phyloP scores from a whole-genome alignment of 2,113 vertebrate genomes.

The Embiotoca jacksoni region DNA sequence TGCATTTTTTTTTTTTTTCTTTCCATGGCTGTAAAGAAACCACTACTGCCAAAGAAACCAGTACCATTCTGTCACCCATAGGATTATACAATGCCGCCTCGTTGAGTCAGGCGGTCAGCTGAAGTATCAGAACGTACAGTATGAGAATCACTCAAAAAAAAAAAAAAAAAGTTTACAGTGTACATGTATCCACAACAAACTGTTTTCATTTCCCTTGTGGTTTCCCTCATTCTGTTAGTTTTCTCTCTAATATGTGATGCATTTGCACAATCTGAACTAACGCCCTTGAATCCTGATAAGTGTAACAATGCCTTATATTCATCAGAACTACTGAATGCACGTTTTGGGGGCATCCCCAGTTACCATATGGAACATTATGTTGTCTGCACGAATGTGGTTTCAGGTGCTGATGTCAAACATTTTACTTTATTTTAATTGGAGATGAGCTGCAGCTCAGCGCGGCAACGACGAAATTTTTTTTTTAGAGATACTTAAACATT shows the following conservation, averaged over 20 bases:
- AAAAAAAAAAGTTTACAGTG: constrained; percentile 80
- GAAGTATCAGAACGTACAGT: constrained; percentile 54
- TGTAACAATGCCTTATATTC: constrained; percentile 91
- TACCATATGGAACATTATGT: constrained; percentile 77
- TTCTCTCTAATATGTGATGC: constrained; percentile 81
- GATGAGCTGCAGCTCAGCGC: not conserved
- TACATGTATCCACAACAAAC: constrained; percentile 62
- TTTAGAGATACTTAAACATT: too few relatives aligned
- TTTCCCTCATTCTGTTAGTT: constrained; percentile 67
- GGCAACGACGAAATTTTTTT: too few relatives aligned
- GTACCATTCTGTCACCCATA: constrained; percentile 82
- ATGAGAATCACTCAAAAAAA: constrained; percentile 66
- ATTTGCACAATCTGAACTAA: constrained; percentile 84
- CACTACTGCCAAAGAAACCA: constrained; percentile 98
- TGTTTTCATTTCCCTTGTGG: constrained; percentile 46
- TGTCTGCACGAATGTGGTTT: constrained; percentile 78
- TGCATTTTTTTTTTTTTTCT: constrained; percentile 84
- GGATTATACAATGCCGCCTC: constrained; percentile 62
- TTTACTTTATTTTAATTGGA: constrained; percentile 27
- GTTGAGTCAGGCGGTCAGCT: constrained; percentile 51
- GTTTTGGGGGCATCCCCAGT: constrained; percentile 77
- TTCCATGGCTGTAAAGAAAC: constrained; percentile 91
- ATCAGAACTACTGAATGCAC: constrained; percentile 87
- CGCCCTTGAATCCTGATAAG: constrained; percentile 80
- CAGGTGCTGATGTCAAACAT: constrained; percentile 71